phyloP scores from a whole-genome alignment of 2,888 invertebrate species.

The Dorcus parallelipipedus region DNA sequence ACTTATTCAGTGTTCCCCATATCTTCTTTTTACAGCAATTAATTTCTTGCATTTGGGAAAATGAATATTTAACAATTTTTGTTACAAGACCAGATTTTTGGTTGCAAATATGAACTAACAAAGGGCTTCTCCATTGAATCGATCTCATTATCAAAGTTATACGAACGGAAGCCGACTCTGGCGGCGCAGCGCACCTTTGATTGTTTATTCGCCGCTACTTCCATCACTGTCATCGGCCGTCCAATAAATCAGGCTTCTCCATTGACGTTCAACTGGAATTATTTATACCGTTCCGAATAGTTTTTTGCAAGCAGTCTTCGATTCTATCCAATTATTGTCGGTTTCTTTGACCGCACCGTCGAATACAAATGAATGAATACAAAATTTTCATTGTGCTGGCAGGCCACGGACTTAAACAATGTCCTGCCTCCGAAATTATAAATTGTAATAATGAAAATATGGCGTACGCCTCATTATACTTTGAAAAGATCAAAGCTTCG shows the following conservation, averaged over 20 bases:
- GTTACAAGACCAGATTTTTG: too few species aligned
- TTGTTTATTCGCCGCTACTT: constrained; percentile 49
- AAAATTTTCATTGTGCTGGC: constrained; percentile 23
- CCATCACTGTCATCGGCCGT: constrained; percentile 47
- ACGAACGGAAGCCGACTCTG: constrained; percentile 33
- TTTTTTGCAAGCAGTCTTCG: constrained; percentile 32
- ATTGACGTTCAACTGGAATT: constrained; percentile 37
- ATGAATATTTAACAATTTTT: too few species aligned
- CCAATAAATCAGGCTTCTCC: constrained; percentile 44
- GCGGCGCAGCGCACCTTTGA: constrained; percentile 39
- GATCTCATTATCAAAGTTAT: constrained; percentile 34
- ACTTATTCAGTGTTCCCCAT: too few species aligned
- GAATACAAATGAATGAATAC: constrained; percentile 33
- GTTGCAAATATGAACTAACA: too few species aligned
- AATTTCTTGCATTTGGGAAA: too few species aligned
- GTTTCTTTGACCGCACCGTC: constrained; percentile 31
- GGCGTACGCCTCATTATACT: too few species aligned
- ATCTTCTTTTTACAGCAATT: too few species aligned
- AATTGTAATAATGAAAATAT: too few species aligned
- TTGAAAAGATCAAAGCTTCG: too few species aligned
- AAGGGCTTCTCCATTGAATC: constrained; percentile 7
- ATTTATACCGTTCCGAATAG: constrained; percentile 43
- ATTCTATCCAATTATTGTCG: constrained; percentile 44
- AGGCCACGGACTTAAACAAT: not conserved
- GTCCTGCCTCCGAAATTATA: too few species aligned